Percentiles rank a stretch among this genome's conserved stretches.
Conservation (phyloP, 2,113 vertebrate genomes). For the Myiozetetes cayanensis region DNA sequence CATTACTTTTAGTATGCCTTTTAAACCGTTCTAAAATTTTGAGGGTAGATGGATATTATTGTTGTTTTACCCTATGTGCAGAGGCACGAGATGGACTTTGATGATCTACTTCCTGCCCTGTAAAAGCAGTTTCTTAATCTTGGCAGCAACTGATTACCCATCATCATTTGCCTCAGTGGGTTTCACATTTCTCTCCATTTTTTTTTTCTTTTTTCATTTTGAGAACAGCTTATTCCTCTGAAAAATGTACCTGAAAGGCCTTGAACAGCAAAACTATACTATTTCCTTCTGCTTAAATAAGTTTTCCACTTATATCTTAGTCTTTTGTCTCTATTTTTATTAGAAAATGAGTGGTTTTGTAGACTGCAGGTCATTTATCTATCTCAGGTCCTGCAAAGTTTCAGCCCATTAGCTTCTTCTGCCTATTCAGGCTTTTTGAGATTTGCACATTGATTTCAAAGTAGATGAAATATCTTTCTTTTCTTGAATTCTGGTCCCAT, state of each 20-base stretch:
- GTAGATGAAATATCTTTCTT: background rate
- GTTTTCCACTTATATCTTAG: background rate
- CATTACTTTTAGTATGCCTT: background rate
- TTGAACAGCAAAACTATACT: background rate
- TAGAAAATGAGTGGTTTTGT: background rate
- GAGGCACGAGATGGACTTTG: background rate
- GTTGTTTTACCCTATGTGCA: background rate
- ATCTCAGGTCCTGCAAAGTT: background rate
- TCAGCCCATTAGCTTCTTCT: background rate
- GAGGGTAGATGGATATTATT: background rate
- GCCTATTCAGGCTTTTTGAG: background rate
- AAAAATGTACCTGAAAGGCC: background rate
- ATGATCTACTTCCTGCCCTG: background rate
- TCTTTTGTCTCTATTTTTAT: background rate
- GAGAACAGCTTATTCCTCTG: background rate
- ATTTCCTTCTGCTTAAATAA: background rate
- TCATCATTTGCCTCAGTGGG: background rate
- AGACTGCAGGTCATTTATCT: background rate
- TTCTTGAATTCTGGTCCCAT: background rate
- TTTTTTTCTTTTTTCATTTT: background rate
- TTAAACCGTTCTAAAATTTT: background rate
- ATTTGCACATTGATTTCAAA: conserved; percentile 4
- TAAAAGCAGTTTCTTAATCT: background rate
- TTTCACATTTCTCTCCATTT: background rate
- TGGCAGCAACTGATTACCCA: background rate